Percentiles rank a stretch among this genome's conserved stretches.
These are phyloP conservation scores for Brevipalpus yothersi DNA, from an alignment of 1,140 invertebrate genomes.

Conservation along the genomic window DNA sequence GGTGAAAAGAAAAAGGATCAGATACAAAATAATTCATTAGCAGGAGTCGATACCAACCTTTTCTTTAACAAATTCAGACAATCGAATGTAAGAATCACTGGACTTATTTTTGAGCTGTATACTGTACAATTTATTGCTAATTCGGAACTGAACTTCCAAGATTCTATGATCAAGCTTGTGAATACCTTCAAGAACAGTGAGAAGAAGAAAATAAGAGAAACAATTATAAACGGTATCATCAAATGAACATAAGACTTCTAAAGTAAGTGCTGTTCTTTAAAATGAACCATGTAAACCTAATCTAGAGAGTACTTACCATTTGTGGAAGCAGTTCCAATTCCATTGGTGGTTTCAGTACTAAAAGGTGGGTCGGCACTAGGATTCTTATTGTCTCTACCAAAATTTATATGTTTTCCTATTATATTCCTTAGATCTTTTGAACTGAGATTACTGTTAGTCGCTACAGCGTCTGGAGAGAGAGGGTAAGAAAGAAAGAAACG, in stretches of 20 bases:
- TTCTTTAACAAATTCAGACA: neutral
- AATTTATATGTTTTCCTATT: too few species aligned
- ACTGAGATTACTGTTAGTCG: neutral
- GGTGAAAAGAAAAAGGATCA: neutral
- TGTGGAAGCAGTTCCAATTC: neutral
- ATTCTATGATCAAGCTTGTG: neutral
- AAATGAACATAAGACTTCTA: too few species aligned
- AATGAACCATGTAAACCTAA: neutral
- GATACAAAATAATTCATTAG: neutral
- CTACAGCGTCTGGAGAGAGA: neutral
- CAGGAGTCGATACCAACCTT: neutral
- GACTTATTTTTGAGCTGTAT: neutral
- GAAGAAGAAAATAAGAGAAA: neutral
- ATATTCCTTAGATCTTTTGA: neutral
- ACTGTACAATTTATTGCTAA: neutral
- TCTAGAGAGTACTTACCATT: neutral
- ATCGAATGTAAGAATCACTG: neutral
- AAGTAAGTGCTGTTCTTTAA: too few species aligned
- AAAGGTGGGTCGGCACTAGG: too few species aligned
- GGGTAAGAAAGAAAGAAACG: neutral
- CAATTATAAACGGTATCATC: neutral
- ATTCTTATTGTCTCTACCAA: too few species aligned
- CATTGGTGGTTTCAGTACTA: too few species aligned
- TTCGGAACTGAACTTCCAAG: neutral
- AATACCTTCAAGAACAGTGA: neutral